Evolutionary conservation across 2,888 invertebrate genomes (phyloP).

Genomic region (Chrysomela aeneicollis): DNA sequence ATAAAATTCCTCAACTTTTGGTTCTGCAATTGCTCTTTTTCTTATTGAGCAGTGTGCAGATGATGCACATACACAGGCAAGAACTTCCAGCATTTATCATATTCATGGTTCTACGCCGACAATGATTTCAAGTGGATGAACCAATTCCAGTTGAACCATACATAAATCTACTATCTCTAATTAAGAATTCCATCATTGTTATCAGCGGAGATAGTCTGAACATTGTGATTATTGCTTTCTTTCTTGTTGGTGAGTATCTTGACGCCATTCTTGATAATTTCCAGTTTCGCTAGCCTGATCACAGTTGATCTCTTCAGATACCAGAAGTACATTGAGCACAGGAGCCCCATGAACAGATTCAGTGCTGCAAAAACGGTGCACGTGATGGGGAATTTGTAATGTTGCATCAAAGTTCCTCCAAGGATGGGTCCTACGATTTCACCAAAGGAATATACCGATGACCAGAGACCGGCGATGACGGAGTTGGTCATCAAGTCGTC

Average conservation of each 20-base stretch:
- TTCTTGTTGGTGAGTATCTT: not conserved
- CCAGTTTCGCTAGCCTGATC: not conserved
- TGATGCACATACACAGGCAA: no score
- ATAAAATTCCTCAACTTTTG: no score
- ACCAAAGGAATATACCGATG: conserved; percentile 76
- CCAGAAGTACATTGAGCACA: conserved; percentile 46
- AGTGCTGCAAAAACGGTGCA: conserved; percentile 70
- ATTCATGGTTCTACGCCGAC: no score
- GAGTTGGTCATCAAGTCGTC: conserved; percentile 76
- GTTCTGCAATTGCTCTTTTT: no score
- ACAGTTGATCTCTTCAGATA: conserved; percentile 22
- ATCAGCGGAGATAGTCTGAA: not conserved
- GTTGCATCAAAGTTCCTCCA: conserved; percentile 70
- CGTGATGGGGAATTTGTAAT: conserved; percentile 73
- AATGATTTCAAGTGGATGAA: no score
- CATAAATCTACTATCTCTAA: not conserved
- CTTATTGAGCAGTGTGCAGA: no score
- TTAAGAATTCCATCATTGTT: not conserved
- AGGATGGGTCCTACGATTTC: conserved; percentile 74
- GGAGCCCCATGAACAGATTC: conserved; percentile 64
- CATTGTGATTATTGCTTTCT: not conserved
- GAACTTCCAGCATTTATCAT: no score
- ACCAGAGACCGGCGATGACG: conserved; percentile 78
- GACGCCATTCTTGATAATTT: not conserved
- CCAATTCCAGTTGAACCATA: no score